A percentile compares a stretch with the other conserved stretches of the same genome.
Conservation (phyloP, 1,140 invertebrate species). For the Drosophila miranda region DNA sequence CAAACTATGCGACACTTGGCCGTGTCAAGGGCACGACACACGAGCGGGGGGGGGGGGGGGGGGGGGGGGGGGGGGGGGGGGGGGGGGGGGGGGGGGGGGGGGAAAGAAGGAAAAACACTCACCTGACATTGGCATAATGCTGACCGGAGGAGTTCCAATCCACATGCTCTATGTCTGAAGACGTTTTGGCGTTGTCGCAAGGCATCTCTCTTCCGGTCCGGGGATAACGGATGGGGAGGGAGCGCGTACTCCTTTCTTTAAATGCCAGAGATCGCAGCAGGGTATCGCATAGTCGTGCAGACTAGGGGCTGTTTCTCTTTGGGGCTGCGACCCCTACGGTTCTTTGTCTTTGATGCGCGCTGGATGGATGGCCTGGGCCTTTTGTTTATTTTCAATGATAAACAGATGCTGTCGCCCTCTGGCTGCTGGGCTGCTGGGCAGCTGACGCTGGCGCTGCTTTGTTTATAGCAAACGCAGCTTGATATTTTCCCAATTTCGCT, state of each 20-base stretch:
- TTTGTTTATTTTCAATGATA: constrained; percentile 67
- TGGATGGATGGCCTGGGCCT: constrained; percentile 23
- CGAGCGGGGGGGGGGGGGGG: background rate
- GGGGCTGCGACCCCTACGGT: constrained; percentile 18
- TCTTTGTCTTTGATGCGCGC: constrained; percentile 36
- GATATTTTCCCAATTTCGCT: constrained; percentile 8
- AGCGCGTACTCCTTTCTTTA: background rate
- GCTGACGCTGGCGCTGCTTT: constrained; percentile 17
- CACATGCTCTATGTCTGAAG: constrained; percentile 80
- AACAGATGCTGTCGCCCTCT: constrained; percentile 48
- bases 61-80: background rate
- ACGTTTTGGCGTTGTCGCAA: constrained; percentile 77
- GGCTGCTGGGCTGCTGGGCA: constrained; percentile 7
- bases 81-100: background rate
- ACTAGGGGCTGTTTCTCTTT: constrained; percentile 10
- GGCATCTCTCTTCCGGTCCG: constrained; percentile 52
- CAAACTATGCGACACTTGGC: constrained; percentile 30
- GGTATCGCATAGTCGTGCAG: constrained; percentile 35
- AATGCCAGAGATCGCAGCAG: background rate
- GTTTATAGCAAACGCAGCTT: constrained; percentile 56
- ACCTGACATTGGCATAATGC: constrained; percentile 81
- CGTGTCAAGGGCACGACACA: constrained; percentile 49
- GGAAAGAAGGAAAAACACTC: constrained; percentile 23
- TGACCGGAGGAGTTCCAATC: constrained; percentile 81
- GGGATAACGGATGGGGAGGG: too few species aligned